Evolutionary conservation across 2,113 vertebrate genomes (phyloP).

Genomic region (Porphyrio hochstetteri): DNA sequence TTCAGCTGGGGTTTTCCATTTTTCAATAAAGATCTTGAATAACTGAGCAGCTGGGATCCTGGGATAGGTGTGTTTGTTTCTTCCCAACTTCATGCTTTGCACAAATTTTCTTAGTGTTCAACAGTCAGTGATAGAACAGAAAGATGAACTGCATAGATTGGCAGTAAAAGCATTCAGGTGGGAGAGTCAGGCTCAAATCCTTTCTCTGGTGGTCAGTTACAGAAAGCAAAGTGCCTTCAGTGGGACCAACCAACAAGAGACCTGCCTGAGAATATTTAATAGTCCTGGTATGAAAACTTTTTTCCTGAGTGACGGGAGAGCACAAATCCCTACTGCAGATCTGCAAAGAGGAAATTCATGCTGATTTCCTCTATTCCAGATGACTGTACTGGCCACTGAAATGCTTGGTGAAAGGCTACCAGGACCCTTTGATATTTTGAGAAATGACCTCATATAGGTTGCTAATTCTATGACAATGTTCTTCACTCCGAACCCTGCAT

Average conservation of each 20-base stretch:
- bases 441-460: neutral
- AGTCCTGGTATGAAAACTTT: neutral
- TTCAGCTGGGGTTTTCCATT: neutral
- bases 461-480: neutral
- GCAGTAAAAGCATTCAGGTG: neutral
- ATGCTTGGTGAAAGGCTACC: neutral
- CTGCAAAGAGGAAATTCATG: neutral
- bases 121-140: neutral
- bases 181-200: neutral
- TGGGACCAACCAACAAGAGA: neutral
- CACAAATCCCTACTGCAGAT: neutral
- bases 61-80: neutral
- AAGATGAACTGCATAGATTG: neutral
- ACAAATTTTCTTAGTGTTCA: neutral
- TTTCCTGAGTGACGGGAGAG: neutral
- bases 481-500: neutral
- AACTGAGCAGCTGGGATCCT: neutral
- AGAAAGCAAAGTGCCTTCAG: neutral
- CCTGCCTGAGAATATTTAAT: neutral
- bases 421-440: neutral
- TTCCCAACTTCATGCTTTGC: neutral
- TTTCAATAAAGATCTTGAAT: neutral
- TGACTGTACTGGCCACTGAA: neutral
- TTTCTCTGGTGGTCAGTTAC: neutral
- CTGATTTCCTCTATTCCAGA: neutral